These are phyloP conservation scores for Dendronephthya gigantea DNA, from an alignment of 64 coral and sea anemone species.

Conservation along the genomic window DNA sequence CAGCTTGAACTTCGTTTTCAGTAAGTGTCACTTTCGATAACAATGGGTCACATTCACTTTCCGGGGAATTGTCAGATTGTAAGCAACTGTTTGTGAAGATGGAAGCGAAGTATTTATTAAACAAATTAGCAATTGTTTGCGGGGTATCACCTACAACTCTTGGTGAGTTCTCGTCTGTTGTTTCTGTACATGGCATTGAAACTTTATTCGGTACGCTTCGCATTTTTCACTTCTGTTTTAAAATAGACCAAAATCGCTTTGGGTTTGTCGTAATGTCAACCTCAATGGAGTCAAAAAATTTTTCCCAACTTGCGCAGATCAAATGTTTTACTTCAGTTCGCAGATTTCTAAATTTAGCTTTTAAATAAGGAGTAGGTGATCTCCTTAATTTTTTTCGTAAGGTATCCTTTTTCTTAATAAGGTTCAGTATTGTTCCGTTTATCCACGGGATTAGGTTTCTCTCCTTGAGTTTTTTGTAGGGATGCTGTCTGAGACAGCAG, in stretches of 20 bases:
- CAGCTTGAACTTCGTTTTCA: neutral
- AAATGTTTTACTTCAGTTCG: neutral
- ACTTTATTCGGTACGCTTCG: neutral
- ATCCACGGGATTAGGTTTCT: neutral
- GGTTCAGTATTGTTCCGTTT: neutral
- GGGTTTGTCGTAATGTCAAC: neutral
- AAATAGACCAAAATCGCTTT: slow-evolving; percentile 36
- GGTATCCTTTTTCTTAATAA: neutral
- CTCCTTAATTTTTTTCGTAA: neutral
- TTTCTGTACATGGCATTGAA: neutral
- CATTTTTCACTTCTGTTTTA: neutral
- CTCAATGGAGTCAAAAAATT: slow-evolving; percentile 24
- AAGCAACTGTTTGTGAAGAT: neutral
- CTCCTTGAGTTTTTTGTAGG: neutral
- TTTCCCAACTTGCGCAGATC: neutral
- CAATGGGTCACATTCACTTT: neutral
- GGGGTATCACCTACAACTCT: neutral
- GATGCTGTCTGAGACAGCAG: neutral
- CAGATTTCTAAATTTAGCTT: neutral
- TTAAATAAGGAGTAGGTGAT: neutral
- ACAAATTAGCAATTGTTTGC: neutral
- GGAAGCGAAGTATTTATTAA: slow-evolving; percentile 9
- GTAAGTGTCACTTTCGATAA: neutral
- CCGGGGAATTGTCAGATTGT: neutral
- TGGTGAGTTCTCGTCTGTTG: neutral